Base-by-base conservation (phyloP, 2,888 invertebrate genomes). In the Lutraria lutraria region DNA sequence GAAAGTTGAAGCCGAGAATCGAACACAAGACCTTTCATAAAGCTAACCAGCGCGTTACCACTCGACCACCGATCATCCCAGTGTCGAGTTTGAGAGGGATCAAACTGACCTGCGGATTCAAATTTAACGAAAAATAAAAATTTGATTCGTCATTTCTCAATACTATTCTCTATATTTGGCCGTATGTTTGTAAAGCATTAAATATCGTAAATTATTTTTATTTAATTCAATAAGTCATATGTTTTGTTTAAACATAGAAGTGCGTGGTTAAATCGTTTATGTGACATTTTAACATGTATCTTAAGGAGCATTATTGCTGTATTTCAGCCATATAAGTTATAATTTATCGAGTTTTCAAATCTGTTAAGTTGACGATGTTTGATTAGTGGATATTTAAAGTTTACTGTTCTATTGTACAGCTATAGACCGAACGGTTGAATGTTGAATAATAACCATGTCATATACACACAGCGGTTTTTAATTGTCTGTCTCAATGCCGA, bases 201-300 rank as follows among this genome's bases (percentile, higher is more conserved):
- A 60, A 68, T 4, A 13, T 8, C 63, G 63, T n/a, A 21, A 68
- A 68, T 60, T 60, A 60, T 60, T 8, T n/a, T 21, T 68, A 25
- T 25, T 68, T 56, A 56, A 56, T 56, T 19, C 15, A 19, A 56
- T 56, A 15, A 56, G 1, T 16, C 56, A 2, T 68, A 6, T 25
- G 63, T 68, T 68, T 68, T n/a, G 63, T 68, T 68, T 25, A 68
- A 68, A 68, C 63, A 68, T 25, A 68, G 25, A 68, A 68, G 63
- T 68, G 25, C 63, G 25, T 25, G 63, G 2, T 68, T 68, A 1
- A 68, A 68, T 68, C n/a, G 63, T n/a, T 3, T 0, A 0, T 12
- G 25, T 68, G 25, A 68, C n/a, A 25, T 25, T 25, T 3, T 68
- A 13, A 8, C 2, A 3, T 8, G 3, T 0, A 10, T n/a, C 25